Evolutionary conservation across 2,113 vertebrate species (phyloP).

Genomic region (Labeo rohita): DNA sequence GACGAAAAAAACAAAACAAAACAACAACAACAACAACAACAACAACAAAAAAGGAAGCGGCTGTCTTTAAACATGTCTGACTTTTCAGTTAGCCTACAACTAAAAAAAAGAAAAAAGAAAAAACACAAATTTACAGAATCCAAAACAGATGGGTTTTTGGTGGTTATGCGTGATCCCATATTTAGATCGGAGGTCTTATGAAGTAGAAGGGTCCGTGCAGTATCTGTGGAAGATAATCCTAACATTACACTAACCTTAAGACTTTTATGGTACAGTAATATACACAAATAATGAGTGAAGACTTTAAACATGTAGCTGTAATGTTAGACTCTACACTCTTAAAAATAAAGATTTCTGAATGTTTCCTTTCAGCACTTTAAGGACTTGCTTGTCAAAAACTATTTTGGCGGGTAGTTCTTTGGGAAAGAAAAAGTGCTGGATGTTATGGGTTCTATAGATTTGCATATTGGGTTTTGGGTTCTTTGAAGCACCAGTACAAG

Average conservation of each 20-base stretch:
- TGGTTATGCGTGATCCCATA: conserved; percentile 60
- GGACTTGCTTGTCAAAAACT: background rate
- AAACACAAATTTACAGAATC: conserved; percentile 12
- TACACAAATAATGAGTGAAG: conserved; percentile 26
- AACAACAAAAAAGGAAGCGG: background rate
- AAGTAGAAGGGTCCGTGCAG: conserved; percentile 33
- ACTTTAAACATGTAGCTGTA: background rate
- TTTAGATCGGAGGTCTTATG: conserved; percentile 55
- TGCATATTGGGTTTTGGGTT: background rate
- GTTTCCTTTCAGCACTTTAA: background rate
- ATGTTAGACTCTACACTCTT: conserved; percentile 8
- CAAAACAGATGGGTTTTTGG: conserved; percentile 32
- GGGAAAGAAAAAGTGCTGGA: background rate
- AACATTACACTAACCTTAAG: conserved; percentile 51
- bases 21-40: background rate
- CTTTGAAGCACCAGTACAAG: background rate
- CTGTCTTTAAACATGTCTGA: conserved; percentile 23
- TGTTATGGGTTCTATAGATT: background rate
- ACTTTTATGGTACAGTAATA: conserved; percentile 37
- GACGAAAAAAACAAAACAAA: conserved; percentile 53
- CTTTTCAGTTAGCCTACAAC: conserved; percentile 49
- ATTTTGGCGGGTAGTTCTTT: background rate
- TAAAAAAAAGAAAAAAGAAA: background rate
- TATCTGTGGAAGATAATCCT: conserved; percentile 30
- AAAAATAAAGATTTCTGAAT: conserved; percentile 9